These are phyloP conservation scores for Sycophaga agraensis DNA, from an alignment of 1,140 invertebrate species.

Conservation along the genomic window DNA sequence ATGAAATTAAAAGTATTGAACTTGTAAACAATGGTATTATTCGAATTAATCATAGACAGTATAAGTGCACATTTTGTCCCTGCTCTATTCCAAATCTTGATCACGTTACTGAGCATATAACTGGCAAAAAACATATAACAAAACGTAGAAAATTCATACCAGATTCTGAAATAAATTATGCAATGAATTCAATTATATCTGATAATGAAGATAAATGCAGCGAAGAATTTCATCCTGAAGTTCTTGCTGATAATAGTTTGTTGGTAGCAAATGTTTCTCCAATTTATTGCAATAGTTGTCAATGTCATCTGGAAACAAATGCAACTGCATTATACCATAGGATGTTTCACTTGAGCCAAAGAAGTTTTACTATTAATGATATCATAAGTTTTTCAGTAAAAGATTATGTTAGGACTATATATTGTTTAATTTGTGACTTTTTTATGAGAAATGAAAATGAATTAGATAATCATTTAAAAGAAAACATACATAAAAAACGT, in stretches of 20 bases:
- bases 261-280: neutral
- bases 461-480: slow-evolving; percentile 18
- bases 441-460: slow-evolving; percentile 1
- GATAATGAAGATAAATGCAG: neutral
- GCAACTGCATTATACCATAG: slow-evolving; percentile 11
- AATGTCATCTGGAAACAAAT: slow-evolving; percentile 12
- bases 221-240: neutral
- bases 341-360: slow-evolving; percentile 25
- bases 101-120: slow-evolving; percentile 18
- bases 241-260: neutral
- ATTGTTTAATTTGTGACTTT: slow-evolving; percentile 18
- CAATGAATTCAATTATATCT: neutral
- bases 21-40: slow-evolving; percentile 20
- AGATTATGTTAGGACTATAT: slow-evolving; percentile 12
- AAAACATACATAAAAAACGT: slow-evolving; percentile 5
- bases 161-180: neutral
- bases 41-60: slow-evolving; percentile 2
- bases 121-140: slow-evolving; percentile 14
- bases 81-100: slow-evolving; percentile 8
- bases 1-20: slow-evolving; percentile 5
- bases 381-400: slow-evolving; percentile 15
- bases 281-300: slow-evolving; percentile 10
- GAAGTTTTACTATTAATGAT: slow-evolving; percentile 5
- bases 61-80: slow-evolving; percentile 13
- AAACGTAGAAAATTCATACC: neutral